These are phyloP conservation scores for Nebria salina DNA, from an alignment of 2,888 invertebrate species.

Conservation along the genomic window DNA sequence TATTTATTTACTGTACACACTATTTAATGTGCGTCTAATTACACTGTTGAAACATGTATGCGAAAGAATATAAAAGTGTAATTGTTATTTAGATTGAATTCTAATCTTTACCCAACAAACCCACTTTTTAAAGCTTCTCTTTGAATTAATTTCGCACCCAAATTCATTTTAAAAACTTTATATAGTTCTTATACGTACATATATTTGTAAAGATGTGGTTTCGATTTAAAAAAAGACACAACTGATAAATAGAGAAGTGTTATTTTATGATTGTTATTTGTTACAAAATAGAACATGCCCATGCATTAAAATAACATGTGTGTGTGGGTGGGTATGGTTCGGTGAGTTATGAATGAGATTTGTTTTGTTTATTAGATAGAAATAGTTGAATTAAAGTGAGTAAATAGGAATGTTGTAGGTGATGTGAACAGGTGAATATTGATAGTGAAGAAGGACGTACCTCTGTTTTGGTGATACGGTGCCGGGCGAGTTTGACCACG, in stretches of 20 bases:
- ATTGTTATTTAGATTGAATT: background rate
- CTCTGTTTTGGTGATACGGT: slow-evolving; percentile 98
- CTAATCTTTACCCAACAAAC: background rate
- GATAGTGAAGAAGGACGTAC: slow-evolving; percentile 67
- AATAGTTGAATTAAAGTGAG: no score
- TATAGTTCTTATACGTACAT: no score
- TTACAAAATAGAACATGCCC: background rate
- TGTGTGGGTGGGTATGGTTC: background rate
- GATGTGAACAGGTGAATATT: background rate
- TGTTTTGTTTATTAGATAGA: background rate
- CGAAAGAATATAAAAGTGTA: background rate
- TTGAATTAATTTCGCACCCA: no score
- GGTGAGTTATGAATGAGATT: background rate
- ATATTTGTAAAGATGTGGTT: background rate
- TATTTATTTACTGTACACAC: background rate
- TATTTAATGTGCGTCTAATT: background rate
- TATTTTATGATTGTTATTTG: background rate
- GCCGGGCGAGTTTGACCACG: slow-evolving; percentile 96
- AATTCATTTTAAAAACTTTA: no score
- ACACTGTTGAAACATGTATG: background rate
- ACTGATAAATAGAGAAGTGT: background rate
- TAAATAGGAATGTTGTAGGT: no score
- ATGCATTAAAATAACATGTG: background rate
- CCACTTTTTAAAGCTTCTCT: background rate
- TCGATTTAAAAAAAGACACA: background rate